These are phyloP conservation scores for Sternarchorhynchus goeldii DNA, from an alignment of 2,797 vertebrate species.

Conservation along the genomic window DNA sequence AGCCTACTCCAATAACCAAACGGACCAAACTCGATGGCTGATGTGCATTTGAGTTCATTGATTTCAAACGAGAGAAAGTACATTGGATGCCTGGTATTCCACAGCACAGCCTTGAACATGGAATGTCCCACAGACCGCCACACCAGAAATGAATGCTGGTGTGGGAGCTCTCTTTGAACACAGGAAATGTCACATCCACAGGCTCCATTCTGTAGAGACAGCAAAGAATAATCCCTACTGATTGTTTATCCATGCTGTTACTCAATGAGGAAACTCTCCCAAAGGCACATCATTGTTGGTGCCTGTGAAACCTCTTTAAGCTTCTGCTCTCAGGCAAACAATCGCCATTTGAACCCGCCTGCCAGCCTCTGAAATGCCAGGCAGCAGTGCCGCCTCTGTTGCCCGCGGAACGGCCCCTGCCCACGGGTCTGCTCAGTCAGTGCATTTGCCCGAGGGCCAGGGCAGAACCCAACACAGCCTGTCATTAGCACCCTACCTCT, in stretches of 20 bases:
- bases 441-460: background rate
- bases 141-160: constrained; percentile 35
- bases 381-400: constrained; percentile 29
- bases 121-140: constrained; percentile 2
- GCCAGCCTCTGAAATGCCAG: constrained; percentile 30
- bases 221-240: constrained; percentile 32
- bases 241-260: constrained; percentile 27
- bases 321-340: constrained; percentile 26
- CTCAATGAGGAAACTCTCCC: constrained; percentile 18
- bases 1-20: constrained; percentile 19
- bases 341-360: constrained; percentile 27
- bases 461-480: constrained; percentile 34
- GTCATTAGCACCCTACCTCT: constrained; percentile 17
- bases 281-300: background rate
- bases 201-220: constrained; percentile 26
- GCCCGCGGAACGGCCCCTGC: background rate
- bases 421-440: constrained; percentile 9
- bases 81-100: constrained; percentile 37
- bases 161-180: background rate
- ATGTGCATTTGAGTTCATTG: constrained; percentile 23
- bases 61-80: constrained; percentile 18
- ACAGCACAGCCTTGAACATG: constrained; percentile 21
- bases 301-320: background rate
- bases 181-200: constrained; percentile 23
- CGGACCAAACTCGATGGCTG: constrained; percentile 19